These are phyloP conservation scores for Hesperophylax magnus DNA, from an alignment of 1,140 invertebrate species.

Conservation along the genomic window DNA sequence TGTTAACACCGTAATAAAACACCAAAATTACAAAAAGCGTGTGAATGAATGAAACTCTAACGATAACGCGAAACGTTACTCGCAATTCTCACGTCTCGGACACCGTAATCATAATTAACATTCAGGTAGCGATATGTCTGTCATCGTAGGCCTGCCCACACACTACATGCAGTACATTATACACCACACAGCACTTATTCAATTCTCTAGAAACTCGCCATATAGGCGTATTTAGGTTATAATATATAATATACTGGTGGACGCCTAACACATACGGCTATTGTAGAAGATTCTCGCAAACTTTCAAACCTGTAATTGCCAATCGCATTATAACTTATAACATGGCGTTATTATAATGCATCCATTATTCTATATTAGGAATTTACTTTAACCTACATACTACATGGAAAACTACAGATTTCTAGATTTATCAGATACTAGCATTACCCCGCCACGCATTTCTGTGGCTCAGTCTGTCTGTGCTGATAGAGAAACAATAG, in stretches of 20 bases:
- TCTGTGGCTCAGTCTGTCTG: too few species aligned
- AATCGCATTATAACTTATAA: too few species aligned
- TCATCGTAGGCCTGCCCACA: neutral
- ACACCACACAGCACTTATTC: neutral
- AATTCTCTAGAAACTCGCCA: conserved; percentile 10
- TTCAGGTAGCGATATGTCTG: conserved; percentile 16
- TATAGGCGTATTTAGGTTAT: too few species aligned
- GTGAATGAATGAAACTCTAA: conserved; percentile 32
- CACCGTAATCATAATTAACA: conserved; percentile 18
- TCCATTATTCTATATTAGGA: too few species aligned
- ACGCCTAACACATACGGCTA: neutral
- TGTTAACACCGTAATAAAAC: neutral
- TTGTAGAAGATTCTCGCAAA: neutral
- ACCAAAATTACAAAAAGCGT: conserved; percentile 28
- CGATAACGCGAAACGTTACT: conserved; percentile 9
- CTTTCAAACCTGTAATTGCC: neutral
- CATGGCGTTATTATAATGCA: too few species aligned
- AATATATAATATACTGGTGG: too few species aligned
- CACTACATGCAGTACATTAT: neutral
- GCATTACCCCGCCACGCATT: too few species aligned
- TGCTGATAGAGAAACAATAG: too few species aligned
- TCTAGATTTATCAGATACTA: too few species aligned
- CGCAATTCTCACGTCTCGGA: conserved; percentile 21
- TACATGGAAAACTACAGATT: too few species aligned
- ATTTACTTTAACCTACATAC: too few species aligned